Conservation (phyloP, 2,113 vertebrate genomes). For the Callospermophilus lateralis region DNA sequence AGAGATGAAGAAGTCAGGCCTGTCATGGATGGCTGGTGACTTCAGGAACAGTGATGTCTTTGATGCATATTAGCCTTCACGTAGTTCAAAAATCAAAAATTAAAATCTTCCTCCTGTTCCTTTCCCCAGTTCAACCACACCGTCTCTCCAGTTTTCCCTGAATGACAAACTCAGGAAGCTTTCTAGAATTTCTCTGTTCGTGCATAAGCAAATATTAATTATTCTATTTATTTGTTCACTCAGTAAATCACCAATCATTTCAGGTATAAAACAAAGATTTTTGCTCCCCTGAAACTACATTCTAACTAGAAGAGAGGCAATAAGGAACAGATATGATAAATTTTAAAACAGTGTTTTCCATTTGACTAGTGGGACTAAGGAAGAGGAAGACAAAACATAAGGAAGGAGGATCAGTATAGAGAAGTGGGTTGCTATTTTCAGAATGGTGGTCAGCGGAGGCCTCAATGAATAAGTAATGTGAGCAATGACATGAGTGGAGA, state of each 20-base stretch:
- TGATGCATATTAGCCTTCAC: background rate
- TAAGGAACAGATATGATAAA: background rate
- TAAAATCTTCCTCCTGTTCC: background rate
- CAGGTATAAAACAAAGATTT: background rate
- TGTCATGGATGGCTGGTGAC: background rate
- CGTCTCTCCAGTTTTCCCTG: background rate
- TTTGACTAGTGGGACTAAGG: background rate
- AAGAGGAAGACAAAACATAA: background rate
- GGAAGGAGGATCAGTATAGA: background rate
- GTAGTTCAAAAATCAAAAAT: background rate
- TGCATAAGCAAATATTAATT: background rate
- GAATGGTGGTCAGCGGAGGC: background rate
- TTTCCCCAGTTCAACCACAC: background rate
- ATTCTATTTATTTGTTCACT: background rate
- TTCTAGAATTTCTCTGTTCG: background rate
- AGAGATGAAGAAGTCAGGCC: background rate
- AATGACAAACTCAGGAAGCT: background rate
- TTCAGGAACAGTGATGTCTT: background rate
- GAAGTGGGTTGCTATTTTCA: background rate
- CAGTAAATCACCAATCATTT: background rate
- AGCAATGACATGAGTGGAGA: background rate
- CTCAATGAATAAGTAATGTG: background rate
- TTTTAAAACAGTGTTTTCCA: background rate
- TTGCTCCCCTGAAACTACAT: background rate
- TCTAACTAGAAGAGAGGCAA: slow-evolving; percentile 42